Base-by-base conservation (phyloP, 2,113 vertebrate species). In the Corythornis madagascariensis region DNA sequence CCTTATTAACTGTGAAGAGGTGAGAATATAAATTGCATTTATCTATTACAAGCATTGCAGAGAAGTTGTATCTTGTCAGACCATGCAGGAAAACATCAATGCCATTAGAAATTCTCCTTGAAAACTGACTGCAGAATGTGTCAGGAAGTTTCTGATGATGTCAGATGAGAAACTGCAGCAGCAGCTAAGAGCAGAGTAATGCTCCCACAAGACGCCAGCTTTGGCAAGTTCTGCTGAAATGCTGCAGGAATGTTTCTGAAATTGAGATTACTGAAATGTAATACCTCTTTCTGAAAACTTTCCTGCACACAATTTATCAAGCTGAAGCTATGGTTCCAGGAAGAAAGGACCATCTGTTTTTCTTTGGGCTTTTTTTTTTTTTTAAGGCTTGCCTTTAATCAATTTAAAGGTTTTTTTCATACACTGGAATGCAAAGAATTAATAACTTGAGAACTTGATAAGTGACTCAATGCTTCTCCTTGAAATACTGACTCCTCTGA, bases 131-230 rank as follows among this genome's bases (percentile, higher is more conserved):
- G 64, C 84, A 92, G 66, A 92, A 89, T 64, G 71, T 94, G 82
- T 74, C 87, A 89, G 74, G 42, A 81, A 81, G 52, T 38, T 91
- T 60, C 87, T 83, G 93, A 71, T 90, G 86, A 93, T 92, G 91
- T 94, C 81, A 90, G 64, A 82, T 82, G 92, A 94, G 91, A 90
- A 96, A 95, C 86, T 90, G 81, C 88, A 95, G 90, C 77, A 90
- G 79, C 55, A 92, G 90, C 72, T 66, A 64, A 47, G 60, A 90
- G 57, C 65, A 38, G 55, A 91, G 65, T 3, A 28, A 57, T 4
- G 83, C 64, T 96, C 87, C 80, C 94, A 48, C 0, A 43, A 83
- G 71, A 89, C 8, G 0, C 43, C 57, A 61, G 13, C 63, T 69
- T 65, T 93, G 93, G 89, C 93, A 91, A 93, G 63, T 81, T 59